Percentiles rank a stretch among this genome's conserved stretches.
Evolutionary conservation across 2,797 vertebrate species (phyloP).

Genomic region (Prionace glauca): DNA sequence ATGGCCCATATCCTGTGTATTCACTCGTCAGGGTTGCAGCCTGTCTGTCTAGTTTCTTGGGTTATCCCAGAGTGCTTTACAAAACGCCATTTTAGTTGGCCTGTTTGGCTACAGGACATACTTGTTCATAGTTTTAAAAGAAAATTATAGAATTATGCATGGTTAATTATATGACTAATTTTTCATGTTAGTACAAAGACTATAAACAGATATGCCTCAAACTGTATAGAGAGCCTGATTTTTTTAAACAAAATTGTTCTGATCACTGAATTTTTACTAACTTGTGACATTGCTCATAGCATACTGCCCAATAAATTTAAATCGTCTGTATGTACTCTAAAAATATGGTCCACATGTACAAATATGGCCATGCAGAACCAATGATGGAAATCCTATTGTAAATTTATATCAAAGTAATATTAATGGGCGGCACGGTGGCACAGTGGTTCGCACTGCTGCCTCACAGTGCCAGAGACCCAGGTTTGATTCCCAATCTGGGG

Average conservation of each 20-base stretch:
- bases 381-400: neutral
- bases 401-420: neutral
- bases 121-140: neutral
- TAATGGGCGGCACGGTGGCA: too few species aligned
- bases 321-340: neutral
- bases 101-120: too few species aligned
- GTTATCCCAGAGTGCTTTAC: too few species aligned
- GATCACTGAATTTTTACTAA: neutral
- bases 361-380: neutral
- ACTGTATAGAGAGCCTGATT: neutral
- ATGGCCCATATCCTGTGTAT: too few species aligned
- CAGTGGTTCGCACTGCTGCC: too few species aligned
- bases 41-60: too few species aligned
- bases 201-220: neutral
- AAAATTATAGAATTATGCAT: neutral
- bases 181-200: neutral
- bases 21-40: too few species aligned
- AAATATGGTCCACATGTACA: neutral
- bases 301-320: neutral
- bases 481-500: too few species aligned
- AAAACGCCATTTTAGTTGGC: too few species aligned
- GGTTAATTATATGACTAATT: neutral
- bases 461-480: too few species aligned
- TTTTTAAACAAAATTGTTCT: too few species aligned
- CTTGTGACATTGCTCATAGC: neutral